A percentile compares a stretch with the other conserved stretches of the same genome.
These are phyloP conservation scores for Sylvilagus bachmani DNA, from an alignment of 2,113 vertebrate species.

Conservation along the genomic window DNA sequence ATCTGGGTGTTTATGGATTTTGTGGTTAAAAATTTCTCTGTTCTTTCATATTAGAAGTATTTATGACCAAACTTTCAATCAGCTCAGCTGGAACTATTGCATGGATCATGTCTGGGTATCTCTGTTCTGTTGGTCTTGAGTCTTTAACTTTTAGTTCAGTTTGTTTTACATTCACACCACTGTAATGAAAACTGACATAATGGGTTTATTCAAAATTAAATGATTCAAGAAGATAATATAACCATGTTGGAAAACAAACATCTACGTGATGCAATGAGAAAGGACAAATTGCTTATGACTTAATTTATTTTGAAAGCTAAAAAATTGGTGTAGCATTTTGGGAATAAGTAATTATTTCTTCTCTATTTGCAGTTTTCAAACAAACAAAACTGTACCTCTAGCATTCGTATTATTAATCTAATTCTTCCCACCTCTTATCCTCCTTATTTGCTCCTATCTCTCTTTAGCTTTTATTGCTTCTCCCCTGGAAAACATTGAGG, in stretches of 20 bases:
- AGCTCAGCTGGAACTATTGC: not conserved
- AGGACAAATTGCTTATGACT: slow-evolving; percentile 45
- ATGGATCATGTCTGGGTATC: slow-evolving; percentile 15
- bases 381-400: not conserved
- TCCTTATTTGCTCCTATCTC: not conserved
- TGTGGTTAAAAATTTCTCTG: not conserved
- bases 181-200: slow-evolving; percentile 68
- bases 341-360: slow-evolving; percentile 53
- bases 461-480: slow-evolving; percentile 36
- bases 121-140: slow-evolving; percentile 42
- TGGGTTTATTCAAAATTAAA: slow-evolving; percentile 73
- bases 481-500: slow-evolving; percentile 32
- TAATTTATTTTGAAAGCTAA: slow-evolving; percentile 58
- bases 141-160: slow-evolving; percentile 61
- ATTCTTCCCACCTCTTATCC: not conserved
- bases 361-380: not conserved
- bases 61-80: not conserved
- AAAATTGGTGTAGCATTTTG: slow-evolving; percentile 48
- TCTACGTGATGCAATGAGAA: slow-evolving; percentile 17
- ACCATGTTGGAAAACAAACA: slow-evolving; percentile 56
- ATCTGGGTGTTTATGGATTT: not conserved
- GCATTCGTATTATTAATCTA: not conserved
- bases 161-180: not conserved
- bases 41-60: slow-evolving; percentile 12
- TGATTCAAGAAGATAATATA: slow-evolving; percentile 67